phyloP scores from a whole-genome alignment of 2,888 invertebrate species.

The Drosophila birchii region DNA sequence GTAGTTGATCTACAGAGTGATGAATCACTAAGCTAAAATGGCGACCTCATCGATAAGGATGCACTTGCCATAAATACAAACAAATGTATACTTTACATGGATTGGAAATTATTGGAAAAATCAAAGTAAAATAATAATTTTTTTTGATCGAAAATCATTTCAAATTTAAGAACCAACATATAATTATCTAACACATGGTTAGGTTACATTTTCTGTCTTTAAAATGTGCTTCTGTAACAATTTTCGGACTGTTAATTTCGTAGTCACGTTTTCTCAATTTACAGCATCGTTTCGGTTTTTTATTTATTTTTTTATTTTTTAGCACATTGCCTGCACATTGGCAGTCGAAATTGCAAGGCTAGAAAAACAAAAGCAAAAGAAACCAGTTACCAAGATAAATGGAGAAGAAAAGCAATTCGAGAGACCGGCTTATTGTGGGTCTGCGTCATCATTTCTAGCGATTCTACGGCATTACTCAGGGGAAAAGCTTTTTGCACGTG shows the following conservation, averaged over 20 bases:
- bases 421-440: conserved; percentile 21
- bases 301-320: conserved; percentile 4
- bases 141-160: not conserved
- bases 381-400: conserved; percentile 16
- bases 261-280: conserved; percentile 42
- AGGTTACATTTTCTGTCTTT: not conserved
- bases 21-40: conserved; percentile 9
- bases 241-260: conserved; percentile 30
- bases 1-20: conserved; percentile 5
- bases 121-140: not conserved
- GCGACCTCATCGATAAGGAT: conserved; percentile 25
- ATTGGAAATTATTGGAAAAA: not conserved
- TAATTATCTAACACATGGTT: not conserved
- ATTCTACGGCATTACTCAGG: conserved; percentile 29
- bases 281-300: conserved; percentile 24
- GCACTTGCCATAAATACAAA: not conserved
- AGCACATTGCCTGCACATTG: conserved; percentile 33
- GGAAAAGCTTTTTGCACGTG: conserved; percentile 32
- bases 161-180: not conserved
- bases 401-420: conserved; percentile 9
- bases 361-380: conserved; percentile 14
- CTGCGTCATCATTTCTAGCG: conserved; percentile 32
- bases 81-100: not conserved
- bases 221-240: conserved; percentile 15
- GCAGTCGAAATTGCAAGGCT: conserved; percentile 19